A percentile compares a stretch with the other conserved stretches of the same genome.
These are phyloP conservation scores for Brienomyrus longianalis DNA, from an alignment of 2,113 vertebrate species.

Conservation along the genomic window DNA sequence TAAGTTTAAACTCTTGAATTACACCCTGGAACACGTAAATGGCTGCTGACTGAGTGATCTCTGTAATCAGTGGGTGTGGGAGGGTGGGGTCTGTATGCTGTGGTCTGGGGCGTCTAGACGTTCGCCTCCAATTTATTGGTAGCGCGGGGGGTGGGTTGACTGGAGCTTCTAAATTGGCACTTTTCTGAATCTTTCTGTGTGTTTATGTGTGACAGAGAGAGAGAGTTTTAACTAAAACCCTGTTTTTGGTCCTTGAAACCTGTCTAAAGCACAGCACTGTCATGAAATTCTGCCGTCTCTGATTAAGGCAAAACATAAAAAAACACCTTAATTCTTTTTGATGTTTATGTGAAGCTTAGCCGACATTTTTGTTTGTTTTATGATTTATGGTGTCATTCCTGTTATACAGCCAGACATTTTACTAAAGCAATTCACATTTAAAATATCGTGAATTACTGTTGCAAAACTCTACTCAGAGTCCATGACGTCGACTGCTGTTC, in stretches of 20 bases:
- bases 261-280: background rate
- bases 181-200: background rate
- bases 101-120: background rate
- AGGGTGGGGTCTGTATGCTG: background rate
- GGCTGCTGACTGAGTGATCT: background rate
- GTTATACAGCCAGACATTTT: background rate
- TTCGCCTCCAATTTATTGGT: background rate
- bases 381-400: background rate
- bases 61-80: background rate
- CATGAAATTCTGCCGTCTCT: background rate
- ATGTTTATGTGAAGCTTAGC: background rate
- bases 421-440: background rate
- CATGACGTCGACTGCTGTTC: background rate
- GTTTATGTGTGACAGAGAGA: background rate
- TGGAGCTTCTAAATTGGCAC: background rate
- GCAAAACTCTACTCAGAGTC: background rate
- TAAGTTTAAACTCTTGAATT: background rate
- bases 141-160: background rate
- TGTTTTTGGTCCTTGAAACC: background rate
- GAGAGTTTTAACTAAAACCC: background rate
- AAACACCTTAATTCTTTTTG: background rate
- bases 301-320: background rate
- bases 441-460: background rate
- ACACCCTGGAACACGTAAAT: conserved; percentile 1
- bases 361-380: background rate